A percentile compares a stretch with the other conserved stretches of the same genome.
phyloP scores from a whole-genome alignment of 2,797 vertebrate species.

The Anguilla megastoma region DNA sequence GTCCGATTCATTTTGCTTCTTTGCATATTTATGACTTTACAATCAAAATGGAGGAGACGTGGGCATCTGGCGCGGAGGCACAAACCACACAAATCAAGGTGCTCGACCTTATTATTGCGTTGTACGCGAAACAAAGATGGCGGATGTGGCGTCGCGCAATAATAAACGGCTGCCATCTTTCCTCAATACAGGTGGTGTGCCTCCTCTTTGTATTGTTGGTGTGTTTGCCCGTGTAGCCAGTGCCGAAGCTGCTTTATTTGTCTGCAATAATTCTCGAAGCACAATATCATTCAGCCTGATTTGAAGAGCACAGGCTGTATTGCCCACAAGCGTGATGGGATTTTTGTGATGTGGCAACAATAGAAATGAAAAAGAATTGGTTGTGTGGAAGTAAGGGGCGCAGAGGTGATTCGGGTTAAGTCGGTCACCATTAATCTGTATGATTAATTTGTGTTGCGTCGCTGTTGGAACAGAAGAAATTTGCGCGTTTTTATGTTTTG shows the following conservation, averaged over 20 bases:
- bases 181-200: not conserved
- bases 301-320: not conserved
- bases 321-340: not conserved
- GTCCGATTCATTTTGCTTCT: conserved; percentile 27
- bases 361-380: not conserved
- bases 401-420: not conserved
- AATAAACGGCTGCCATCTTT: not conserved
- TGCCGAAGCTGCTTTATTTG: not conserved
- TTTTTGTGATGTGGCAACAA: not conserved
- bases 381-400: not conserved
- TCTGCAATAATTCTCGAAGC: not conserved
- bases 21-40: conserved; percentile 26
- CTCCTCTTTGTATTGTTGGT: not conserved
- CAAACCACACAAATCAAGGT: not conserved
- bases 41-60: not conserved
- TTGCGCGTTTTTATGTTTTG: not conserved
- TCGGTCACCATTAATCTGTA: not conserved
- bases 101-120: not conserved
- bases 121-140: not conserved
- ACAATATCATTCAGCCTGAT: not conserved
- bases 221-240: not conserved
- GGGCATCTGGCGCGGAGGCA: not conserved
- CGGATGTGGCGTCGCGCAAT: not conserved
- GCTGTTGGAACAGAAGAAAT: too few relatives aligned
- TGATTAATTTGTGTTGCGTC: too few relatives aligned